Base-by-base conservation (phyloP, 2,113 vertebrate genomes). In the Cephalopterus ornatus region DNA sequence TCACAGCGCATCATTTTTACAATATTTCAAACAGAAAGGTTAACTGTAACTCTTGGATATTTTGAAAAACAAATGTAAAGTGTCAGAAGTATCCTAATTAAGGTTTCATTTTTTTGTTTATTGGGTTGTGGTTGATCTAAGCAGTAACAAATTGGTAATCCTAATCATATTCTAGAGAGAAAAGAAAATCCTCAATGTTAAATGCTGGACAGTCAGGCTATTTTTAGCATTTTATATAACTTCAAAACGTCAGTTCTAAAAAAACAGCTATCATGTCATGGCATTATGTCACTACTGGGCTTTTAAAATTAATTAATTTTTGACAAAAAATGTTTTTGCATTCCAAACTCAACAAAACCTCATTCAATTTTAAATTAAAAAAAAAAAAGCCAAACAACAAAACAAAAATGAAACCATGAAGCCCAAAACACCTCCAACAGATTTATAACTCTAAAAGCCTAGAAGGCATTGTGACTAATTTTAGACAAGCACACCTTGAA, bases 191-290 rank as follows among this genome's bases (percentile, higher is more conserved):
- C 8, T 81, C 52, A 59, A 59, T 27, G 39, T 28, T 17, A 63
- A 81, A 24, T 0, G 0, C 8, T 32, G 16, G 30, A 14, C 24
- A 77, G 35, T 27, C 39, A 39, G 53, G 19, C 10, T 74, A 24
- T 52, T 87, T 89, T 74, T 10, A 80, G 4, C 37, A 47, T 73
- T 91, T 86, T 67, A 30, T 63, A 11, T 61, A 35, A 68, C 39
- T 88, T 79, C 6, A 76, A 92, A 95, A 39, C 8, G 26, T 24
- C 19, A 82, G 4, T 59, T 85, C 73, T 27, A 4, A 82, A 74
- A 74, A 89, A 87, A 15, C 5, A 47, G 44, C 27, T 63, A 1
- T 24, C 26, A 11, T 27, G 6, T 77, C 47, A 56, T 47, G 16
- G 35, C 56, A 32, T 58, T 61, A 8, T 42, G 14, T 50, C 21